phyloP scores from a whole-genome alignment of 2,797 vertebrate genomes.

The Delichon dasypus region DNA sequence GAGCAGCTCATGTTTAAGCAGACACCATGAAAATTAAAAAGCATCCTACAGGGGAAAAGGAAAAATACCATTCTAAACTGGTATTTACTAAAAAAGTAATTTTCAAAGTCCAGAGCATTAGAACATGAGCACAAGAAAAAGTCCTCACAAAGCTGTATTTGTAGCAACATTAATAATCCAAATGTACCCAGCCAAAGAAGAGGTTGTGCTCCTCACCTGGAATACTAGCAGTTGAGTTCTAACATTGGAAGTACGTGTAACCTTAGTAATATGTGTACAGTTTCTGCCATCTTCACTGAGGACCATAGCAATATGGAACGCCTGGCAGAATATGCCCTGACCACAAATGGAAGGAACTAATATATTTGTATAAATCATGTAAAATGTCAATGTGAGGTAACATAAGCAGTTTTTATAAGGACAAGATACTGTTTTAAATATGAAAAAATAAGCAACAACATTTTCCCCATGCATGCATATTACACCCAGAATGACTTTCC shows the following conservation, averaged over 20 bases:
- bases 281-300: background rate
- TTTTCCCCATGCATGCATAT: accelerated
- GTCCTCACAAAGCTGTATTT: background rate
- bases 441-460: background rate
- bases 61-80: background rate
- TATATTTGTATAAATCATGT: background rate
- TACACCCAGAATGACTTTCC: background rate
- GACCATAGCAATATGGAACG: background rate
- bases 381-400: background rate
- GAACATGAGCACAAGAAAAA: background rate
- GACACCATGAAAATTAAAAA: background rate
- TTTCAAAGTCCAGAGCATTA: background rate
- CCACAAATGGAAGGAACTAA: background rate
- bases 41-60: background rate
- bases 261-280: background rate
- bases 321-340: background rate
- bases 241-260: background rate
- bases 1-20: background rate
- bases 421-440: background rate
- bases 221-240: background rate
- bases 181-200: background rate
- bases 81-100: background rate
- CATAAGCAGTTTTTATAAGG: background rate
- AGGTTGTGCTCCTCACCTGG: background rate
- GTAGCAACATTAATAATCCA: background rate